Conservation (phyloP, 2,113 vertebrate species). For the Odobenus rosmarus region DNA sequence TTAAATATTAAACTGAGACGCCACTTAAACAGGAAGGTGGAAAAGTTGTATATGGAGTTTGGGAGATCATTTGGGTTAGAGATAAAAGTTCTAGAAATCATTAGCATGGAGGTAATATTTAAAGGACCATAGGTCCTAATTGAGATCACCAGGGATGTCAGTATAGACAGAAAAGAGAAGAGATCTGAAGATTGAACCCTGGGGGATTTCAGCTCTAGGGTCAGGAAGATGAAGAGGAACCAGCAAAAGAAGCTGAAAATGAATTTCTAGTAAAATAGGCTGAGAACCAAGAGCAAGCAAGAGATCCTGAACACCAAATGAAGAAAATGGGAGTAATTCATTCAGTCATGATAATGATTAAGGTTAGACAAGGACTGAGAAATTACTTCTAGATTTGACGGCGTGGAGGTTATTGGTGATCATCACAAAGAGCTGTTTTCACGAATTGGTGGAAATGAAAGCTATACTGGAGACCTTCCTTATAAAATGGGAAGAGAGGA, state of each 20-base stretch:
- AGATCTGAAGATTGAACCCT: neutral
- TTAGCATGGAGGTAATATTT: conserved; percentile 29
- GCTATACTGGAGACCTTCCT: neutral
- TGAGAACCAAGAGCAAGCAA: neutral
- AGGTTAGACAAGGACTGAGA: neutral
- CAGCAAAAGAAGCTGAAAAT: neutral
- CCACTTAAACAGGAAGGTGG: neutral
- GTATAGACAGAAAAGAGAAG: neutral
- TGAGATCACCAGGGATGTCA: neutral
- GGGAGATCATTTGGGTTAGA: neutral
- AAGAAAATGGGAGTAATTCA: conserved; percentile 6
- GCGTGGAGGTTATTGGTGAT: neutral
- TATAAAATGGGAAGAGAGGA: neutral
- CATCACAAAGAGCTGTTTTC: neutral
- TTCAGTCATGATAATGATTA: conserved; percentile 6
- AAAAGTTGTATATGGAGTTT: neutral
- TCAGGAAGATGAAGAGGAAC: neutral
- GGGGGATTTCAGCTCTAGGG: neutral
- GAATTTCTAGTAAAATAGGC: neutral
- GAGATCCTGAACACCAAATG: neutral
- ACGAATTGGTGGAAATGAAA: neutral
- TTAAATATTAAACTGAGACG: neutral
- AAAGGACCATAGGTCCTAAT: neutral
- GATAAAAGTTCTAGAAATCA: neutral
- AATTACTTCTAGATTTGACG: conserved; percentile 34